Evolutionary conservation across 2,113 vertebrate genomes (phyloP), one percentile per base, ranked within the genome.

Genomic region (Hypomesus transpacificus): DNA sequence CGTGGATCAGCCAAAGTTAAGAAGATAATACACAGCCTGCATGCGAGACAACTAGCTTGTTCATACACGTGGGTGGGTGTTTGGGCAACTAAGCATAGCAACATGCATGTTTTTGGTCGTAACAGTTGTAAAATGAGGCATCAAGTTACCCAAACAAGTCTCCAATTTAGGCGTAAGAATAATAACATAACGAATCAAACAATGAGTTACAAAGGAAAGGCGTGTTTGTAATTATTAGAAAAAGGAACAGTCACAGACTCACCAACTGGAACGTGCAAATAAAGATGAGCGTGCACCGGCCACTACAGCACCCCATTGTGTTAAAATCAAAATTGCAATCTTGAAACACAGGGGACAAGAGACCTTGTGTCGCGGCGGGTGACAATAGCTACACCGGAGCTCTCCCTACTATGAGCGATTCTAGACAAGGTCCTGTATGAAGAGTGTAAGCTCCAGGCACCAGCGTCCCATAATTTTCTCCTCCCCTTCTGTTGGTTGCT

Each of bases 261-360:
- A 96, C 95, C 94, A 95, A 69, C 87, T 96, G 96, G 81, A 97
- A 88, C 81, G 92, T 87, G 90, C 95, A 95, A 69, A 96, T 90
- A 64, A 94, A 93, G 67, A 95, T 92, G 28, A 96, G 85, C 18
- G 93, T 90, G 87, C 94, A 95, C 70, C 94, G 92, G 68, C 95
- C 93, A 50, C 93, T 94, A 82, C 95, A 96, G 88, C 92, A 95
- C 85, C 94, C 94, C 94, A 94, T 93, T 86, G 87, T 92, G 87
- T 82, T 75, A 66, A 68, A 68, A 75, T 68, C 6, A 5, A 65
- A 80, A 77, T 73, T 76, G 31, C 76, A 70, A 71, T 70, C 22
- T 77, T 28, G 68, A 64, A 62, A 34, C 56, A 56, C 56, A 31
- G 9, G 56, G 71, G 72, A 4, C 46, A 58, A 72, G 69, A 70